Evolutionary conservation across 2,888 invertebrate species (phyloP), one percentile per base, ranked within the genome.

Genomic region (Xanthorhoe spadicearia): DNA sequence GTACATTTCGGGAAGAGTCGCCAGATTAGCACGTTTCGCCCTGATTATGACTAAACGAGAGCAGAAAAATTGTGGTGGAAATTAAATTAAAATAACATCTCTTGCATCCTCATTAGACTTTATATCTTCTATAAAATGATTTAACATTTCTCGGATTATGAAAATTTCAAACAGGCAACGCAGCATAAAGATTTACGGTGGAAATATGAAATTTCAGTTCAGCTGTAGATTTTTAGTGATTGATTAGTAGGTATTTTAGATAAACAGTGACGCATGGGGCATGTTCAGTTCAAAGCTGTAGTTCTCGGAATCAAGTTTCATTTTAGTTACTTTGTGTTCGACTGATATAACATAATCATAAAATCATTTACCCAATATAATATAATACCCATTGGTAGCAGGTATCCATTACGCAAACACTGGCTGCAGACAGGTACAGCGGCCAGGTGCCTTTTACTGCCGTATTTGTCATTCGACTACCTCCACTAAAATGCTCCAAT

Each of bases 371-470:
- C 68, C 70, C 70, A 70, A 59, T 66, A 69, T 64, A 55, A 76
- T 73, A 72, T 70, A 76, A 73, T 75, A 73, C 62, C 74, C 78
- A 77, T 74, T 72, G 73, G 72, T 52, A 52, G 74, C 64, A 67
- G 62, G 15, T 71, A 72, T 69, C 64, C 71, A 66, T 80, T 77
- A 78, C 77, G 76, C 77, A 80, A 80, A 81, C 79, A 80, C 77
- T 79, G 79, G 80, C 80, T 82, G 83, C 81, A 84, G 85, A 82
- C 84, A 84, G 85, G 83, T 83, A 84, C 61, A 77, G 81, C 74
- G 71, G 80, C 82, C 90, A 89, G 88, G 89, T 90, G 90, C 83
- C 77, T 81, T 86, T 90, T 87, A 90, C 87, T 85, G 81, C 85
- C 84, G 73, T 86, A 89, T 90, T 89, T 90, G 86, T 89, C 88